phyloP scores from a whole-genome alignment of 2,113 vertebrate species.

The Pelecanus crispus region DNA sequence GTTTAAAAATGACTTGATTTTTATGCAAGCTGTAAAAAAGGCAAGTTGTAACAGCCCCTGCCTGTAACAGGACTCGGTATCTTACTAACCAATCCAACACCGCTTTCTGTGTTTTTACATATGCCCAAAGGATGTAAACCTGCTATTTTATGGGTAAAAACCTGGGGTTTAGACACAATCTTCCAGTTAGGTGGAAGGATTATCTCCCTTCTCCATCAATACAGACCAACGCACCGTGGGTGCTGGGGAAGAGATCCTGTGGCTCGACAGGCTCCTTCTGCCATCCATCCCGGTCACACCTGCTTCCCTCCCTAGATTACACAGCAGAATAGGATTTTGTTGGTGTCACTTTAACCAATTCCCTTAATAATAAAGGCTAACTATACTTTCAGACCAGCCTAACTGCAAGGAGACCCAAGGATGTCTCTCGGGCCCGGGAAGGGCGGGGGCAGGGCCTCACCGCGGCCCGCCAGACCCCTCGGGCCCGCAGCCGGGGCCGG shows the following conservation, averaged over 20 bases:
- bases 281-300: not conserved
- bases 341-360: not conserved
- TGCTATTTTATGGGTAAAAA: not conserved
- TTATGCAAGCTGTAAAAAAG: not conserved
- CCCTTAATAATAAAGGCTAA: not conserved
- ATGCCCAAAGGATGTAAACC: not conserved
- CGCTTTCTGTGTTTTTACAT: not conserved
- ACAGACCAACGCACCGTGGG: rapidly evolving
- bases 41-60: not conserved
- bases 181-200: not conserved
- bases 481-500: not conserved
- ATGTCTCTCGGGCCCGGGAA: too few species aligned
- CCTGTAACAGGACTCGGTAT: not conserved
- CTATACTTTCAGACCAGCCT: not conserved
- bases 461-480: not conserved
- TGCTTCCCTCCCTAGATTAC: not conserved
- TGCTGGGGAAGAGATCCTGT: too few species aligned
- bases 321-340: not conserved
- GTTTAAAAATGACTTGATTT: not conserved
- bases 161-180: not conserved
- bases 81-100: not conserved
- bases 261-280: not conserved
- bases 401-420: too few species aligned
- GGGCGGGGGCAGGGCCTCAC: too few species aligned
- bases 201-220: not conserved